Evolutionary conservation across 2,113 vertebrate genomes (phyloP).

Genomic region (Sus scrofa): T2T-Sscrofa CM000827.6:79614501-79615000

Average conservation of each 20-base stretch:
- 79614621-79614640: background rate
- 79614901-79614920: slow-evolving; percentile 17
- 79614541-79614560: background rate
- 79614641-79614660: background rate
- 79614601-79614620: slow-evolving; percentile 12
- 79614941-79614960: slow-evolving; percentile 34
- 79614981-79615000: background rate
- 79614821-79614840: background rate
- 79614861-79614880: slow-evolving; percentile 48
- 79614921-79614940: slow-evolving; percentile 55
- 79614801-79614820: background rate
- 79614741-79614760: too few relatives aligned
- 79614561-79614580: background rate
- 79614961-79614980: background rate
- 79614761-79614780: background rate
- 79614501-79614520: background rate
- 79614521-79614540: background rate
- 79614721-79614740: too few relatives aligned
- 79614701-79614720: background rate
- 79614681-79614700: background rate
- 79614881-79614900: slow-evolving; percentile 1
- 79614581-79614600: background rate
- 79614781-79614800: background rate
- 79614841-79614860: slow-evolving; percentile 1
- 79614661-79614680: background rate